Evolutionary conservation across 1,140 invertebrate species (phyloP), one percentile per base, ranked within the genome.

Genomic region (Zophobas morio): DNA sequence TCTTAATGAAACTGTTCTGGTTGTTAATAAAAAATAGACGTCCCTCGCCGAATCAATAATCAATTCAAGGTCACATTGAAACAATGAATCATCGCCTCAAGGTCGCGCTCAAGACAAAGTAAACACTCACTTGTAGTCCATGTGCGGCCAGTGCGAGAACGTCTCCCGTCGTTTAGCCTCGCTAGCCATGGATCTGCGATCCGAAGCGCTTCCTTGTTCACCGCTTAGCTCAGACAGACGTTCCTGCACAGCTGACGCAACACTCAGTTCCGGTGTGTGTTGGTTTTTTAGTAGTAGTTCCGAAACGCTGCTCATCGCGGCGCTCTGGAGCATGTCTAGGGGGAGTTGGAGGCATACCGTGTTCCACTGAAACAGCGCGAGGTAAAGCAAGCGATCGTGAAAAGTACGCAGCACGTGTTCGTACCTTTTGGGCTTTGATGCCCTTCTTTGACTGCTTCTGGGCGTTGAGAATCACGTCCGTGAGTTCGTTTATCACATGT

Each of bases 71-170:
- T 35, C 6, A 34, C 3, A 20, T 32, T 35, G 53, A 63, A 35
- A 37, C 39, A 35, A 46, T 46, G 6, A 46, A 46, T 4, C 3
- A 46, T 46, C 42, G 42, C 42, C 42, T 63, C 8, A 4, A 37
- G 2, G 35, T 35, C 6, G 4, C 3, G 8, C n/a, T 70, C 66
- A 20, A 20, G 20, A 20, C 20, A 20, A 20, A 20, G 20, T 20
- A 20, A 20, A 20, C 20, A 49, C 51, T 72, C 46, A 72, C 95
- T 97, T 97, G 88, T 98, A 98, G 87, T 97, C 96, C 95, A 96
- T 97, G 84, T 98, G 96, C 49, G 96, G 96, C 96, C 96, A 98
- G 85, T 94, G 93, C 76, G 92, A 92, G 87, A 98, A 98, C 0
- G 96, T 98, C 83, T 96, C 93, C 78, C 95, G 89, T 49, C 96